These are phyloP conservation scores for Peromyscus leucopus DNA, from an alignment of 2,113 vertebrate species.

Conservation along the genomic window DNA sequence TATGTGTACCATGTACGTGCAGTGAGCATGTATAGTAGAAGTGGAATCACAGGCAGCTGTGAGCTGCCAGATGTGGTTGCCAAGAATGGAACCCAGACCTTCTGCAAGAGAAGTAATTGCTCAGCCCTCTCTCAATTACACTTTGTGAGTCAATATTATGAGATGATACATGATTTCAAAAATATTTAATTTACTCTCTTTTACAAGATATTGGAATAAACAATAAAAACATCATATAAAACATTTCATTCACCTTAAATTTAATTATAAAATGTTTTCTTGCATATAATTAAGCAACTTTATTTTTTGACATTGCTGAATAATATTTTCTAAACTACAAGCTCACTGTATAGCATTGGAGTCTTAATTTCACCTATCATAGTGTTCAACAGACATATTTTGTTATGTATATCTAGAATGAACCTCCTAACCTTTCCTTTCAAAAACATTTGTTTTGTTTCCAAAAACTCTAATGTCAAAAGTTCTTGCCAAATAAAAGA, in stretches of 20 bases:
- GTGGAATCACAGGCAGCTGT: not conserved
- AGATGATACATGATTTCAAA: not conserved
- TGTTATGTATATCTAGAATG: not conserved
- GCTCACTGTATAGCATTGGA: not conserved
- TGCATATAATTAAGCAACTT: not conserved
- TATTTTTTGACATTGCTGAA: not conserved
- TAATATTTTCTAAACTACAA: not conserved
- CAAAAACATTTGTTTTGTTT: constrained; percentile 52
- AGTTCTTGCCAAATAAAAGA: constrained; percentile 14
- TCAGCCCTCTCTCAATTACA: not conserved
- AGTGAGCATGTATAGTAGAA: not conserved
- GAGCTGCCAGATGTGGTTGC: not conserved
- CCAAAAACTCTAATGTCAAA: constrained; percentile 3
- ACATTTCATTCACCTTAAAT: not conserved
- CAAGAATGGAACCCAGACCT: not conserved
- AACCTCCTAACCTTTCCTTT: constrained; percentile 28
- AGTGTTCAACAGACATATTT: not conserved
- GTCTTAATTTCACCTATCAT: not conserved
- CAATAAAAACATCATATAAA: not conserved
- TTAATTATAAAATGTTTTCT: not conserved
- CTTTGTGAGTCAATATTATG: not conserved
- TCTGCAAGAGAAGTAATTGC: not conserved
- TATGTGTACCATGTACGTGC: not conserved
- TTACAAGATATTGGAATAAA: not conserved
- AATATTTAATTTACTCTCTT: not conserved